Evolutionary conservation across 2,797 vertebrate genomes (phyloP).

Genomic region (Acrossocheilus wenchowensis): DNA sequence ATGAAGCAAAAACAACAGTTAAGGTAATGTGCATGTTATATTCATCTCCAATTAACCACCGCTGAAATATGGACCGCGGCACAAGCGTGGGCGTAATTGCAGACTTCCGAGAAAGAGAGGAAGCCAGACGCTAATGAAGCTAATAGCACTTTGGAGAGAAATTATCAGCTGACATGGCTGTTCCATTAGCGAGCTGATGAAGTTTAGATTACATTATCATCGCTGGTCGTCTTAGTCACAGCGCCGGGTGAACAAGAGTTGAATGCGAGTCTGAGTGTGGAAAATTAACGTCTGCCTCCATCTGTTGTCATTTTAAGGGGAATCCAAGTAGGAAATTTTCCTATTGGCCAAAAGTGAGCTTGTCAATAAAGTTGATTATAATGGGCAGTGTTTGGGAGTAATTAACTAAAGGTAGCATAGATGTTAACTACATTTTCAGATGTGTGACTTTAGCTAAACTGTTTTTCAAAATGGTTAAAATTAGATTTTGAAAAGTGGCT

Average conservation of each 20-base stretch:
- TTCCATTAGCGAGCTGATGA: conserved; percentile 35
- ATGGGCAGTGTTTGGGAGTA: background rate
- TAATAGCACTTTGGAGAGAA: conserved; percentile 38
- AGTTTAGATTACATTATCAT: conserved; percentile 28
- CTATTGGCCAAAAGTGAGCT: background rate
- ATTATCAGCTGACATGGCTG: conserved; percentile 49
- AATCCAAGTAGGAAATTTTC: background rate
- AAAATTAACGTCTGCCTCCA: background rate
- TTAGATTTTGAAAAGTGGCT: background rate
- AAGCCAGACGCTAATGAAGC: conserved; percentile 43
- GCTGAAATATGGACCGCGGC: conserved; percentile 21
- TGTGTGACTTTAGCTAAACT: background rate
- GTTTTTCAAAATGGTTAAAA: background rate
- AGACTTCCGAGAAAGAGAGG: conserved; percentile 30
- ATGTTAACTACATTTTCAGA: background rate
- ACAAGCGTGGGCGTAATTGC: conserved; percentile 23
- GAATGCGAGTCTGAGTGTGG: background rate
- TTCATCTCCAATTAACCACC: conserved; percentile 8
- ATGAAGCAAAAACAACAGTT: conserved; percentile 10
- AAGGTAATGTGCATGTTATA: background rate
- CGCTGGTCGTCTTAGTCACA: conserved; percentile 23
- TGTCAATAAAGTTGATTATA: conserved; percentile 7
- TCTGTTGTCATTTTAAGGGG: background rate
- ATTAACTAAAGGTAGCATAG: background rate
- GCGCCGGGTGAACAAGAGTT: conserved; percentile 6